A percentile compares a stretch with the other conserved stretches of the same genome.
Evolutionary conservation across 1,140 invertebrate species (phyloP).

Genomic region (Rhopalosiphum padi): DNA sequence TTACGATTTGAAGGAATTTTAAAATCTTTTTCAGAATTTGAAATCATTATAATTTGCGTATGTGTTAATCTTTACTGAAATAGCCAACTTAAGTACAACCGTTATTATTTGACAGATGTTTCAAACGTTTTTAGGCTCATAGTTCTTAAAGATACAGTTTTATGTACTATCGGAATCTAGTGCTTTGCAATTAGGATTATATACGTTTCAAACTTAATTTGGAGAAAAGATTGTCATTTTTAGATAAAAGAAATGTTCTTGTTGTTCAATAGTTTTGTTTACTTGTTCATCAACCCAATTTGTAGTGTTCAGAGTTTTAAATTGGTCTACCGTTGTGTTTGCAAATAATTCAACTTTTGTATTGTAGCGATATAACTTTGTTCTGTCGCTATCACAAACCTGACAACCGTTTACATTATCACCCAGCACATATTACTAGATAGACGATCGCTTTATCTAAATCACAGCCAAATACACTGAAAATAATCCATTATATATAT

Average conservation of each 20-base stretch:
- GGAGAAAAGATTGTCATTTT: background rate
- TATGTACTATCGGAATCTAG: background rate
- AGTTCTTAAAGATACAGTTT: background rate
- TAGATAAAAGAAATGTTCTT: background rate
- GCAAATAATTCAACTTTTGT: background rate
- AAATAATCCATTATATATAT: background rate
- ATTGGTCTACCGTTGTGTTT: background rate
- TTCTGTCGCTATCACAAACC: background rate
- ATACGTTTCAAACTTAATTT: background rate
- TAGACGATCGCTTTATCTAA: background rate
- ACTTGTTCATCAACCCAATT: background rate
- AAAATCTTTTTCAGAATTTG: background rate
- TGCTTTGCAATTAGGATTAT: background rate
- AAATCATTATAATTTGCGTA: background rate
- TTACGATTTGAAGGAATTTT: background rate
- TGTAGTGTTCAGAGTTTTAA: background rate
- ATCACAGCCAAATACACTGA: background rate
- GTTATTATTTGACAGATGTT: background rate
- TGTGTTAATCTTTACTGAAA: background rate
- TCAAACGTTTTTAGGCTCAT: background rate
- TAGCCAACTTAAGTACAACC: background rate
- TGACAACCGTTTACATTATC: background rate
- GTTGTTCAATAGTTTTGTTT: constrained; percentile 6
- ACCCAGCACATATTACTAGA: background rate
- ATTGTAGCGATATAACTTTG: background rate